These are phyloP conservation scores for Penelope pileata DNA, from an alignment of 2,113 vertebrate species.

Conservation along the genomic window DNA sequence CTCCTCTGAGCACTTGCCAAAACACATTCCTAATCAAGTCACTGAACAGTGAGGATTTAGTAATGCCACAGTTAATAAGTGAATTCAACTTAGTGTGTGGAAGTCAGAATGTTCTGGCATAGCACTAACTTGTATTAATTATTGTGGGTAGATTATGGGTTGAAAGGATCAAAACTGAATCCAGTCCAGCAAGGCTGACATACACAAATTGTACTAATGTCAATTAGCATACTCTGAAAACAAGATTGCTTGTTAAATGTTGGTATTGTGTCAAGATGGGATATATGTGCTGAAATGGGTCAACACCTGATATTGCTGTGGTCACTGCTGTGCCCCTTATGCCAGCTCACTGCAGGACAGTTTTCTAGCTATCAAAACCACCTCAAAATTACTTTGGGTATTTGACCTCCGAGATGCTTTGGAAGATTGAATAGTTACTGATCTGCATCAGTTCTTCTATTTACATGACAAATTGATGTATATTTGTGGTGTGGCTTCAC, in stretches of 20 bases:
- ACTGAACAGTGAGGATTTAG: background rate
- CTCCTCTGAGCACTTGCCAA: background rate
- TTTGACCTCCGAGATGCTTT: background rate
- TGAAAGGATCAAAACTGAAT: background rate
- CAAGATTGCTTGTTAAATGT: background rate
- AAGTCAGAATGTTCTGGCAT: background rate
- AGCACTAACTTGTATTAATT: background rate
- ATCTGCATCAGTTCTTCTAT: background rate
- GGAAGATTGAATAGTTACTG: background rate
- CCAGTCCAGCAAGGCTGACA: background rate
- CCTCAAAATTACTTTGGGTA: background rate
- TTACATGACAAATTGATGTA: background rate
- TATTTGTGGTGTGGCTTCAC: background rate
- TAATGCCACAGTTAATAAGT: background rate
- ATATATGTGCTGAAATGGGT: background rate
- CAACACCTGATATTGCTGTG: background rate
- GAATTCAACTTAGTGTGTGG: background rate
- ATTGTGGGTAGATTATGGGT: background rate
- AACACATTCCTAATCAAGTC: background rate
- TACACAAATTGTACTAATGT: background rate
- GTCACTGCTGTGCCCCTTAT: background rate
- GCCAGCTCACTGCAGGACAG: background rate
- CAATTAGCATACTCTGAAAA: background rate
- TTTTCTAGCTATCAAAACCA: background rate
- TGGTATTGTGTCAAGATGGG: background rate